Conservation (phyloP, 2,888 invertebrate genomes). For the Drosophila incognita region DNA sequence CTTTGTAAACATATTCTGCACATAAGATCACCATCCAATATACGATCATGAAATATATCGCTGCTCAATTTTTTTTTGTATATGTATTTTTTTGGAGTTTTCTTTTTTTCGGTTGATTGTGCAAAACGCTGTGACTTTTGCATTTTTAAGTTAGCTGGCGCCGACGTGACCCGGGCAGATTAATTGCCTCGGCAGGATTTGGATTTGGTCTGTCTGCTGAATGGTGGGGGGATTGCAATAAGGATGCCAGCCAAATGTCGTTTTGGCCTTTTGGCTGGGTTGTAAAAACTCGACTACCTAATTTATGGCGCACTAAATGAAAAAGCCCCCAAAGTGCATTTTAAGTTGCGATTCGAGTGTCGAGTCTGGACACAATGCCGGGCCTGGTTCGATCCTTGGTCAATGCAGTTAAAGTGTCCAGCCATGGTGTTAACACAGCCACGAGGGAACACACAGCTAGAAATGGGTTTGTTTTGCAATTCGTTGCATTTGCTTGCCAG, state of each 20-base stretch:
- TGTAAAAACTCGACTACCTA: slow-evolving; percentile 57
- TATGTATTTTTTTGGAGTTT: neutral
- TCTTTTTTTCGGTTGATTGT: slow-evolving; percentile 7
- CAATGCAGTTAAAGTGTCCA: slow-evolving; percentile 49
- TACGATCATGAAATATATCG: neutral
- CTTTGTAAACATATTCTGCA: neutral
- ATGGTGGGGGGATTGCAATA: neutral
- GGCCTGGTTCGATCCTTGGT: slow-evolving; percentile 13
- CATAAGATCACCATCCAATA: neutral
- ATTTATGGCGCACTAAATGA: slow-evolving; percentile 71
- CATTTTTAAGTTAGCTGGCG: slow-evolving; percentile 45
- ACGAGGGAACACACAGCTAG: slow-evolving; percentile 17
- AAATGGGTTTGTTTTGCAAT: slow-evolving; percentile 47
- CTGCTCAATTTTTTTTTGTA: neutral
- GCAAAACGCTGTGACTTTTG: slow-evolving; percentile 36
- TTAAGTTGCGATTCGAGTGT: slow-evolving; percentile 61
- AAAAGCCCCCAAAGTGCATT: slow-evolving; percentile 70
- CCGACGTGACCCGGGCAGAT: slow-evolving; percentile 55
- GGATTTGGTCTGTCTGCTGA: slow-evolving; percentile 30
- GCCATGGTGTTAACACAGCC: slow-evolving; percentile 56
- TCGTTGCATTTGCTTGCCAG: slow-evolving; percentile 56
- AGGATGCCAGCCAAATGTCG: slow-evolving; percentile 32
- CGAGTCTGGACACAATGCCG: neutral
- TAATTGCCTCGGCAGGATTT: slow-evolving; percentile 56
- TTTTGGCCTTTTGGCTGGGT: slow-evolving; percentile 27